Conservation (phyloP, 2,113 vertebrate species). For the Cyanoliseus patagonus region DNA sequence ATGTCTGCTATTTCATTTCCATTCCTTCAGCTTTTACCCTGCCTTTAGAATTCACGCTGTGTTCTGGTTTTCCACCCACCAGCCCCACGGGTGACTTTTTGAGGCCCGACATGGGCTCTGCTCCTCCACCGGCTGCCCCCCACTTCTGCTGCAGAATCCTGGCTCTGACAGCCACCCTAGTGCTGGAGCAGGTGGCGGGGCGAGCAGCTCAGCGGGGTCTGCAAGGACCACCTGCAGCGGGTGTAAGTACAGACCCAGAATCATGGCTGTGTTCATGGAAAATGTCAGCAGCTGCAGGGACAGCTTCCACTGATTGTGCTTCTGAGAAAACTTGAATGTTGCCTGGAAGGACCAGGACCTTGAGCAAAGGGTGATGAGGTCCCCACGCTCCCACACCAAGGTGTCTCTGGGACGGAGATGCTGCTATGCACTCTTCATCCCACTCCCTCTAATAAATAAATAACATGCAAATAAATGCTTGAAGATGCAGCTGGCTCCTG, state of each 20-base stretch:
- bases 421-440: fast-evolving
- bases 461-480: background rate
- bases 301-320: background rate
- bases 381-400: background rate
- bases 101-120: fast-evolving
- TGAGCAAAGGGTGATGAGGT: background rate
- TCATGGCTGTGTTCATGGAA: background rate
- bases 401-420: background rate
- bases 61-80: background rate
- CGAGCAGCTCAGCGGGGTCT: background rate
- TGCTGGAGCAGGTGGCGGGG: fast-evolving
- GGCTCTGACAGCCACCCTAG: background rate
- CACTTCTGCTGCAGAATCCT: background rate
- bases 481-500: fast-evolving
- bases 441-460: background rate
- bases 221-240: fast-evolving
- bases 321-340: background rate
- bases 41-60: background rate
- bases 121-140: background rate
- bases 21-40: background rate
- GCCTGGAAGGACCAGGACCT: background rate
- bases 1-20: slow-evolving; percentile 19
- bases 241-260: background rate
- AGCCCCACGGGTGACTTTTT: background rate
- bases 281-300: background rate